Conservation (phyloP, 2,888 invertebrate genomes). For the Cancer borealis region DNA sequence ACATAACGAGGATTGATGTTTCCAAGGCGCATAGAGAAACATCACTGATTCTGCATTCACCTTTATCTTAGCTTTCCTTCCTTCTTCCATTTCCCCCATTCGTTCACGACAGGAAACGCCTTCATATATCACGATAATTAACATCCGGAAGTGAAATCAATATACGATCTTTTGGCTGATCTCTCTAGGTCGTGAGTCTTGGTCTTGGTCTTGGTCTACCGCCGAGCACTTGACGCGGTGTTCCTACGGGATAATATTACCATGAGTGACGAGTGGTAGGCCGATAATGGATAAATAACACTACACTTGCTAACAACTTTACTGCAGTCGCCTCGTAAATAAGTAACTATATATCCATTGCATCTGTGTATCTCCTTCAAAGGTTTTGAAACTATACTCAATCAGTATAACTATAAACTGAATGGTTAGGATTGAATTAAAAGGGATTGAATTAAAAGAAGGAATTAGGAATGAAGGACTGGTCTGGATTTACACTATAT, state of each 20-base stretch:
- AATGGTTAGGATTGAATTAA: not conserved
- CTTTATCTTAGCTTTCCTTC: not conserved
- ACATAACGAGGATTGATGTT: not conserved
- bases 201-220: not conserved
- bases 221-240: not conserved
- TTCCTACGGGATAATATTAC: not conserved
- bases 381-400: not conserved
- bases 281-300: not conserved
- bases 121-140: not conserved
- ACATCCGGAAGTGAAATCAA: conserved; percentile 16
- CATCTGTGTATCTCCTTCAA: not conserved
- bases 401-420: not conserved
- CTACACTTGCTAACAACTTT: not conserved
- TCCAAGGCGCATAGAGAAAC: not conserved
- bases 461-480: not conserved
- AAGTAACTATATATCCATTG: not conserved
- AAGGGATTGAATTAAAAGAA: not conserved
- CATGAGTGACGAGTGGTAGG: not conserved
- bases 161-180: not conserved
- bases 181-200: not conserved
- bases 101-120: conserved; percentile 21
- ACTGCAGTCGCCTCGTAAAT: not conserved
- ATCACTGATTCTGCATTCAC: not conserved
- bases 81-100: conserved; percentile 13
- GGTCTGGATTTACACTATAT: not conserved